A percentile compares a stretch with the other conserved stretches of the same genome.
phyloP scores from a whole-genome alignment of 2,888 invertebrate genomes.

The Steinernema hermaphroditum region DNA sequence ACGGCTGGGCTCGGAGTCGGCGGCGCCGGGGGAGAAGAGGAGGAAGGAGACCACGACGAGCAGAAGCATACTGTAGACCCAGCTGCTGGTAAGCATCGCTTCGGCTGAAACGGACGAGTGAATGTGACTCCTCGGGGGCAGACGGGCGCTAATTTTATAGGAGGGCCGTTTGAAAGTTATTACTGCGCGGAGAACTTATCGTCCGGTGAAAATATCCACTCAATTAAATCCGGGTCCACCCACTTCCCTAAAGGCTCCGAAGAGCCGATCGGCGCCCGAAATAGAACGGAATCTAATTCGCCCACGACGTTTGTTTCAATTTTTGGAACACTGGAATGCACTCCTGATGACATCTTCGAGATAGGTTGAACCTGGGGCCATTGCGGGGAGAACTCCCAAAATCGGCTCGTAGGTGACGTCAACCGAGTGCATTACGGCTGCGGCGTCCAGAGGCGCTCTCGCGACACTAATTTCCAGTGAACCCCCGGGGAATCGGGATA shows the following conservation, averaged over 20 bases:
- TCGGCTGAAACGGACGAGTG: background rate
- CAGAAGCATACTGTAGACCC: constrained; percentile 20
- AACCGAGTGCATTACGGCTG: background rate
- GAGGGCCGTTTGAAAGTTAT: constrained; percentile 13
- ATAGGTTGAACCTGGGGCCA: too few species aligned
- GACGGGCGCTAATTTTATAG: constrained; percentile 11
- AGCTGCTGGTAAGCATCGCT: constrained; percentile 9
- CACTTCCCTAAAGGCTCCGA: background rate
- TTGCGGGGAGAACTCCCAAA: too few species aligned
- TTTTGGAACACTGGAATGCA: too few species aligned
- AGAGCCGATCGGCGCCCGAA: too few species aligned
- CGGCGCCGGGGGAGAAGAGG: background rate
- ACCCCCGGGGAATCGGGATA: background rate
- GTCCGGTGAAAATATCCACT: background rate
- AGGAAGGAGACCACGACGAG: constrained; percentile 2
- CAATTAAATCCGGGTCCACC: constrained; percentile 18
- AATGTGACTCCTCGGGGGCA: background rate
- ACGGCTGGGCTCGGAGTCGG: constrained; percentile 22
- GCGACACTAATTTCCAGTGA: background rate
- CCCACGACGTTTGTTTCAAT: too few species aligned
- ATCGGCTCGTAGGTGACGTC: too few species aligned
- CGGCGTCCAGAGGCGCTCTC: background rate
- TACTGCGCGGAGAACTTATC: constrained; percentile 13
- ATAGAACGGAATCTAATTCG: too few species aligned
- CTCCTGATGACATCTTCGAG: too few species aligned